Percentiles rank a stretch among this genome's conserved stretches.
These are phyloP conservation scores for Poecilia gillii DNA, from an alignment of 2,797 vertebrate genomes.

Conservation along the genomic window DNA sequence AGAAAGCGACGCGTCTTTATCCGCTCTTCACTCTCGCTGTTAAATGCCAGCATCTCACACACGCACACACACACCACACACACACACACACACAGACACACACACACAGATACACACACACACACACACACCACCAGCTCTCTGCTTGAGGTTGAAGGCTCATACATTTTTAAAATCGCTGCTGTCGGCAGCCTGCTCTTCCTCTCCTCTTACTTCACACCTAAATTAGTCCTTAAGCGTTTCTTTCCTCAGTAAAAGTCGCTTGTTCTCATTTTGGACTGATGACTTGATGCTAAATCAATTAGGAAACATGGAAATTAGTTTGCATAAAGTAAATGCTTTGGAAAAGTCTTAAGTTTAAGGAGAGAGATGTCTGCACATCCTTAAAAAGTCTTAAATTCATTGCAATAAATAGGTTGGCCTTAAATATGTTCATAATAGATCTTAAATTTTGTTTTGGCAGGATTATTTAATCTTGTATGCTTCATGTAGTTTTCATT, in stretches of 20 bases:
- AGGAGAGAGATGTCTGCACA: too few species aligned
- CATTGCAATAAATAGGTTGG: too few species aligned
- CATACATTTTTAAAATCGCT: conserved; percentile 56
- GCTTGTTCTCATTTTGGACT: not conserved
- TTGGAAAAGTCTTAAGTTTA: too few species aligned
- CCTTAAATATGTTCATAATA: too few species aligned
- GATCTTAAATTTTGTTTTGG: too few species aligned
- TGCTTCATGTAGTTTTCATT: too few species aligned
- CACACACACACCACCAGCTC: not conserved
- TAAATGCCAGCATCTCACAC: conserved; percentile 28
- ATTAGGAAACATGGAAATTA: not conserved
- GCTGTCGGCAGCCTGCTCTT: conserved; percentile 20
- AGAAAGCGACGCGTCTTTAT: not conserved
- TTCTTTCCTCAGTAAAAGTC: conserved; percentile 9
- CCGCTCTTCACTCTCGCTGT: conserved; percentile 17
- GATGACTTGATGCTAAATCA: conserved; percentile 8
- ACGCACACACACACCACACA: conserved; percentile 2
- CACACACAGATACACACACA: too few species aligned
- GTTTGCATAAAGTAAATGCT: conserved; percentile 1
- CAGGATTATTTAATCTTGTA: too few species aligned
- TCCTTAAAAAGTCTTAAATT: too few species aligned
- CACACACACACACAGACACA: conserved; percentile 4
- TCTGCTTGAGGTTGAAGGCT: conserved; percentile 44
- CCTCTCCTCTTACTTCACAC: conserved; percentile 1
- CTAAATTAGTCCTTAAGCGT: not conserved